Percentiles rank a stretch among this genome's conserved stretches.
phyloP scores from a whole-genome alignment of 2,113 vertebrate species.

The Dicentrarchus labrax region DNA sequence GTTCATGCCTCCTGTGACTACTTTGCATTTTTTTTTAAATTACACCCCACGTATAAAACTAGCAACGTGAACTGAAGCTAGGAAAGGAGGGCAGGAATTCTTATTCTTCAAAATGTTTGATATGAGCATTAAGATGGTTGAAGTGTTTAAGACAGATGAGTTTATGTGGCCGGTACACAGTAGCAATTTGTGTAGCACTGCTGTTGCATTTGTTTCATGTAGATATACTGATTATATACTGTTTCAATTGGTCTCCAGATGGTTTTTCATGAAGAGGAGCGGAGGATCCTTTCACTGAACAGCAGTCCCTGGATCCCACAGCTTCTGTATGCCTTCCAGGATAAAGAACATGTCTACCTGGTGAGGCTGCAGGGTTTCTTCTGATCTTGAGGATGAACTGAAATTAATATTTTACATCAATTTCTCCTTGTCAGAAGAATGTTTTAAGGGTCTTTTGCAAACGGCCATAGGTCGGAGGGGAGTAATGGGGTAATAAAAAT shows the following conservation, averaged over 20 bases:
- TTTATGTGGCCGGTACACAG: background rate
- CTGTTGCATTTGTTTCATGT: constrained; percentile 9
- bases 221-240: background rate
- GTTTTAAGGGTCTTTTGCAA: constrained; percentile 7
- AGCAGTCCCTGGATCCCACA: constrained; percentile 94
- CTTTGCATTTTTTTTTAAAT: constrained; percentile 24
- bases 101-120: background rate
- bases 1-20: constrained; percentile 7
- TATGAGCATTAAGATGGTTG: background rate
- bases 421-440: background rate
- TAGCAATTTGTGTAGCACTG: background rate
- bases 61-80: background rate
- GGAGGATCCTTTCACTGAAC: constrained; percentile 88
- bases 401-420: background rate
- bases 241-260: constrained; percentile 78
- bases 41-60: background rate
- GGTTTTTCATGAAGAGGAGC: constrained; percentile 94
- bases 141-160: background rate
- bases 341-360: constrained; percentile 93
- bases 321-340: constrained; percentile 94
- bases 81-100: background rate
- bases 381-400: background rate
- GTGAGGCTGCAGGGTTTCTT: constrained; percentile 80
- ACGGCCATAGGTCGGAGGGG: background rate
- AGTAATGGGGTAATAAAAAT: constrained; percentile 3